phyloP scores from a whole-genome alignment of 2,888 invertebrate genomes.

The Aleiodes leptofemur region DNA sequence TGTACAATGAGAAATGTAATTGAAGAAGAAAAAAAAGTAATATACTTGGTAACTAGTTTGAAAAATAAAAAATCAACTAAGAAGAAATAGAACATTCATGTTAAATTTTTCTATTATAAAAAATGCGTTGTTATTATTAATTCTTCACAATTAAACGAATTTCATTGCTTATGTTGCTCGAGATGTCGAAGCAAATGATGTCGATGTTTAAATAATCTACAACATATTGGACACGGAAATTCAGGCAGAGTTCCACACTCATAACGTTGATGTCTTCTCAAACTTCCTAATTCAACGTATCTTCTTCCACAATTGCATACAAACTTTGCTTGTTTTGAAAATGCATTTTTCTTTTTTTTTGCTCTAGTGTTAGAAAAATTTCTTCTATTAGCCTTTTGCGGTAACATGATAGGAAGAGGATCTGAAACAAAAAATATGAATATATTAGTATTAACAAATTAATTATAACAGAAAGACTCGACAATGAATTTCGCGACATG shows the following conservation, averaged over 20 bases:
- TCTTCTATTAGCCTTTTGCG: too few species aligned
- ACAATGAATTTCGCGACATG: too few species aligned
- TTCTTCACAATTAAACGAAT: neutral
- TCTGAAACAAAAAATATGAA: too few species aligned
- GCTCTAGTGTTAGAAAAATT: slow-evolving; percentile 21
- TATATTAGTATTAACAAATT: too few species aligned
- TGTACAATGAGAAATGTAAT: neutral
- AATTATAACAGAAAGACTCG: too few species aligned
- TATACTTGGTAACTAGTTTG: slow-evolving; percentile 11
- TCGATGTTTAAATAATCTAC: slow-evolving; percentile 68
- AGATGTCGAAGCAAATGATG: slow-evolving; percentile 61
- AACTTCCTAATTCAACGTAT: slow-evolving; percentile 68
- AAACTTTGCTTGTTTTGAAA: slow-evolving; percentile 37
- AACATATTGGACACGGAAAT: slow-evolving; percentile 72
- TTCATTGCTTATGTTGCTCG: slow-evolving; percentile 49
- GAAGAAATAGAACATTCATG: neutral
- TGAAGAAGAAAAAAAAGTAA: neutral
- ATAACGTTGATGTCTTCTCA: slow-evolving; percentile 69
- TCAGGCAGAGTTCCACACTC: slow-evolving; percentile 74
- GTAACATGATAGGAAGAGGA: too few species aligned
- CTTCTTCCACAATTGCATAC: slow-evolving; percentile 66
- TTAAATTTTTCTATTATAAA: slow-evolving; percentile 29
- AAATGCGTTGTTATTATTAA: slow-evolving; percentile 8
- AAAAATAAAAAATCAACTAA: neutral
- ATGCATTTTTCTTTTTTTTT: neutral